Evolutionary conservation across 2,113 vertebrate genomes (phyloP), one percentile per base, ranked within the genome.

Genomic region (Dissostichus mawsoni): DNA sequence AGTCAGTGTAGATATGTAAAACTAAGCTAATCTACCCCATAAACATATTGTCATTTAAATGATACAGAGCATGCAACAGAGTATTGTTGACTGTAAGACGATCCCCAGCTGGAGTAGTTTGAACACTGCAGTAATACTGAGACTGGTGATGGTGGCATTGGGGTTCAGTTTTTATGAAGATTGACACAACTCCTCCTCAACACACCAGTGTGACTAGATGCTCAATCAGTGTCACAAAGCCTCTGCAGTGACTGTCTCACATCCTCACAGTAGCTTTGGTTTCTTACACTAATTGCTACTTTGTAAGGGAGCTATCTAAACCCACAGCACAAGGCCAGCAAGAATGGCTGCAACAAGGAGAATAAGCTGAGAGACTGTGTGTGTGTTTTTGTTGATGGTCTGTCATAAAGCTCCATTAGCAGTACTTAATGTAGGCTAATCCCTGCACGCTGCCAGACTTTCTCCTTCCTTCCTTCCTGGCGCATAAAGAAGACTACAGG

Each of bases 371-470:
- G 61, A 13, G 58, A 10, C 45, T 11, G 14, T 25, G 44, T 20
- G 62, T 36, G 70, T 36, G 51, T 57, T 65, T 55, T 73, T 56
- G 69, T 61, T 41, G 36, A 76, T 72, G 66, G 52, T 70, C 29
- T 83, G 80, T 82, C 86, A 87, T 86, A 82, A 79, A 89, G 64
- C 73, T 88, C 77, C 69, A 80, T 84, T 84, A 87, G 80, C 77
- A 87, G 52, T 72, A 66, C 63, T 70, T 80, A 76, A 89, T 83
- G 71, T 85, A 55, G 76, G 81, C 20, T 84, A 84, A 88, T 87
- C 82, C 85, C 71, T 81, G 74, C 62, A 76, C 2, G 33, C 71
- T 72, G 69, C 66, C 74, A 25, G 71, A 65, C 44, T 17, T 75
- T 62, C 78, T 29, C 29, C 29, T 29, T 29, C 29, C 29, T 41